Base-by-base conservation (phyloP, 2,797 vertebrate species). In the Sphenopsis melanotis region DNA sequence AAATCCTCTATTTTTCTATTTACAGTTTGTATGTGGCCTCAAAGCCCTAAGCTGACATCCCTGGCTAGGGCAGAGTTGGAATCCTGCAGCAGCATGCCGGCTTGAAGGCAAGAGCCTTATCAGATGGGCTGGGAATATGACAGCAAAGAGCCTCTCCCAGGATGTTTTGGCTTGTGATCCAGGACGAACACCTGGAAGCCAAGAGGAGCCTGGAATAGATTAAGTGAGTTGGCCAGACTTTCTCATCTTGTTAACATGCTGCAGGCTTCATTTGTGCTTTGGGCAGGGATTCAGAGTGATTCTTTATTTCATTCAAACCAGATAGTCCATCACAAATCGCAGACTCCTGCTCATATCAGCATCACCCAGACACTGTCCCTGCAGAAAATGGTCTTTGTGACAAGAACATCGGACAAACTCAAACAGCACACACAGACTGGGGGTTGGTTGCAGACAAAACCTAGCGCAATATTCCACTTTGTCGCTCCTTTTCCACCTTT, bases 151-250 rank as follows among this genome's bases (percentile, higher is more conserved):
- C 94, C 87, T 93, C 95, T 79, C 92, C 94, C 94, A 89, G 92
- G 91, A 81, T 95, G 89, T 93, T 96, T 91, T 88, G 89, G 91
- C 94, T 90, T 72, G 15, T 52, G 96, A 92, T 65, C 60, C 37
- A 3, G 78, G 76, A 90, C 13, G 68, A 95, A 74, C 91, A 96
- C 94, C 87, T 96, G 89, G 83, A 92, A 93, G 85, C 85, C 85
- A 95, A 93, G 63, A 90, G 72, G 63, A 93, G 89, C 65, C 89
- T 94, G 85, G 66, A 96, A 93, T 32, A 86, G 59, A 90, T 95
- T 91, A 95, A 95, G 50, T 39, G 72, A 87, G 41, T 83, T 96
- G 94, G 96, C 79, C 91, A 92, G 95, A 93, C 91, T 83, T 93
- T 86, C 72, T 91, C 63, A 66, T 86, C 87, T 91, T 94, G 84